Evolutionary conservation across 2,888 invertebrate genomes (phyloP), one percentile per base, ranked within the genome.

Genomic region (Strigamia maritima): DNA sequence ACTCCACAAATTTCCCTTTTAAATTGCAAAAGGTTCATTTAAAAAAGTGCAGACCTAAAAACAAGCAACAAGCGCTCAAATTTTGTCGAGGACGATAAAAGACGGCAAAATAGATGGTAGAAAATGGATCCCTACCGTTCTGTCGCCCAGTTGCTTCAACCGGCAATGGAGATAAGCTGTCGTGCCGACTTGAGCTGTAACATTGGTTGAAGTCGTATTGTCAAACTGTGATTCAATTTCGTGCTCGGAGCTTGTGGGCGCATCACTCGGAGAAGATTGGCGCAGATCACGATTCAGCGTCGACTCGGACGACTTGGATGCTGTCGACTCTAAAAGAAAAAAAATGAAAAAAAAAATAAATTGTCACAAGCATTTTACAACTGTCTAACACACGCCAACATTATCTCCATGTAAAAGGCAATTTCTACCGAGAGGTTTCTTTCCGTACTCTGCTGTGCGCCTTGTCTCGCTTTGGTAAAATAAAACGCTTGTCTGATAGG

Each of bases 131-230:
- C 78, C 77, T 80, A 80, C 80, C 79, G 80, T 80, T 75, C 80
- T 75, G 44, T 80, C 80, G 35, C 80, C 80, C 77, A 80, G 79
- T 28, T 80, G 79, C 65, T 78, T 24, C n/a, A 80, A 76, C 31
- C 79, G 70, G 74, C 80, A 80, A 22, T 54, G 78, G 31, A 80
- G 49, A 75, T 76, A 80, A 49, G 79, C 80, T n/a, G 80, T 80
- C 54, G 80, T 80, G 19, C 80, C 80, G 28, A 80, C 76, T 49
- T 79, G 80, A 22, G 80, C 79, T 22, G 80, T 80, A 22, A 80
- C 80, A 76, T 80, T 80, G 75, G 60, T 79, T 19, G 49, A 31
- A 31, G 76, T 80, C 14, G 76, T 79, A 78, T 80, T 80, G 76
- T 80, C 80, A 76, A 80, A 80, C 31, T 75, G 60, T 24, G 80